A percentile compares a stretch with the other conserved stretches of the same genome.
Evolutionary conservation across 2,888 invertebrate species (phyloP).

Genomic region (Athripsodes cinereus): DNA sequence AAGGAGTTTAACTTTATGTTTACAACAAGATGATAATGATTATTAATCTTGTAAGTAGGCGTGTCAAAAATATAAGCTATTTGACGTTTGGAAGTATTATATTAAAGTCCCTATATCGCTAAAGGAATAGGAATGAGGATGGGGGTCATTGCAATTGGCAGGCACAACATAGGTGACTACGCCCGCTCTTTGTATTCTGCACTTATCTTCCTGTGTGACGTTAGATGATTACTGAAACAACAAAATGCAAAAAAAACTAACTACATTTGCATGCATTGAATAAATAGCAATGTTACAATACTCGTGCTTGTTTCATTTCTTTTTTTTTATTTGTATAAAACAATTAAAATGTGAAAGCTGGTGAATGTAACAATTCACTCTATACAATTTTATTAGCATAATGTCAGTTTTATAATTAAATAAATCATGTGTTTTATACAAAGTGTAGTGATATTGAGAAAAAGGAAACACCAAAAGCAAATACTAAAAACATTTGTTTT

Average conservation of each 20-base stretch:
- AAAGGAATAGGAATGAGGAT: background rate
- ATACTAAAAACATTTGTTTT: no score
- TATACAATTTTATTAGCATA: no score
- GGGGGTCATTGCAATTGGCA: slow-evolving; percentile 14
- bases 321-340: background rate
- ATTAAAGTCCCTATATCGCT: no score
- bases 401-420: background rate
- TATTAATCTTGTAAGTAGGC: no score
- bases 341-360: background rate
- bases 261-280: slow-evolving; percentile 14
- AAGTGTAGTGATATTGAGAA: background rate
- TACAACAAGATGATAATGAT: no score
- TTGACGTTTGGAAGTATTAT: no score
- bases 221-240: slow-evolving; percentile 21
- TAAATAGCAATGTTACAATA: slow-evolving; percentile 3
- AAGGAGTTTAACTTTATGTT: no score
- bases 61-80: no score
- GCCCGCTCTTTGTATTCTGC: slow-evolving; percentile 16
- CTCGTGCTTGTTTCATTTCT: background rate
- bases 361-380: no score
- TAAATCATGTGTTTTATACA: background rate
- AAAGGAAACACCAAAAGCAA: background rate
- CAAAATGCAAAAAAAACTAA: slow-evolving; percentile 19
- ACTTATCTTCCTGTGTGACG: slow-evolving; percentile 9
- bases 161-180: slow-evolving; percentile 19